A percentile compares a stretch with the other conserved stretches of the same genome.
phyloP scores from a whole-genome alignment of 2,113 vertebrate genomes.

The Chrysemys picta region DNA sequence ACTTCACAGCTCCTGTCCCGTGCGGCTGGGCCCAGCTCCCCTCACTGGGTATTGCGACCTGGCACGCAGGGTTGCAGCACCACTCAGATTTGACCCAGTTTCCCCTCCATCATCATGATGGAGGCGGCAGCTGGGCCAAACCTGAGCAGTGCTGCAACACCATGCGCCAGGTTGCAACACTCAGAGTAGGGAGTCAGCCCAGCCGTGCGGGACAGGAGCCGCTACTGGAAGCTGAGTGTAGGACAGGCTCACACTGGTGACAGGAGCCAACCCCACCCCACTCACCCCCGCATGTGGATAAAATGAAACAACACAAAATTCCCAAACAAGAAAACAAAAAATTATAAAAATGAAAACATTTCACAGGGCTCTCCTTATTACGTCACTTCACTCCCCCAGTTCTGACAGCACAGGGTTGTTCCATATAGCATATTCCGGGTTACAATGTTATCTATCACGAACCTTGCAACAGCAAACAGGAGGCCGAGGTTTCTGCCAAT shows the following conservation, averaged over 20 bases:
- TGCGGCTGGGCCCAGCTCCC: no score
- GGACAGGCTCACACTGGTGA: background rate
- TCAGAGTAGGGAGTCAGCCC: no score
- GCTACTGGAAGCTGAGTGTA: background rate
- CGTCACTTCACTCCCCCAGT: background rate
- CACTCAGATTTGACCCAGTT: background rate
- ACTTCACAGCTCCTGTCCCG: no score
- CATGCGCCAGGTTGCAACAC: background rate
- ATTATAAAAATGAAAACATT: background rate
- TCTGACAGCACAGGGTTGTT: background rate
- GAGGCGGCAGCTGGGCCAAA: background rate
- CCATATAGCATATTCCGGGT: background rate
- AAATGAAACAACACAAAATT: background rate
- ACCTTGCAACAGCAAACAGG: background rate
- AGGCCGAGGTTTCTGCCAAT: background rate
- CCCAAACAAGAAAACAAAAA: background rate
- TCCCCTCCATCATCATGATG: background rate
- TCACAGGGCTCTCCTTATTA: background rate
- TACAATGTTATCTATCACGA: background rate
- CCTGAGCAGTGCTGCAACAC: background rate
- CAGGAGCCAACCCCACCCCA: background rate
- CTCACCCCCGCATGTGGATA: background rate
- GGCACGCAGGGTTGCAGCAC: background rate
- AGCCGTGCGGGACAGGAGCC: background rate
- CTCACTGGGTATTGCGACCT: no score